These are phyloP conservation scores for Ceratoteleas bidentatus DNA, from an alignment of 1,140 invertebrate species.

Conservation along the genomic window DNA sequence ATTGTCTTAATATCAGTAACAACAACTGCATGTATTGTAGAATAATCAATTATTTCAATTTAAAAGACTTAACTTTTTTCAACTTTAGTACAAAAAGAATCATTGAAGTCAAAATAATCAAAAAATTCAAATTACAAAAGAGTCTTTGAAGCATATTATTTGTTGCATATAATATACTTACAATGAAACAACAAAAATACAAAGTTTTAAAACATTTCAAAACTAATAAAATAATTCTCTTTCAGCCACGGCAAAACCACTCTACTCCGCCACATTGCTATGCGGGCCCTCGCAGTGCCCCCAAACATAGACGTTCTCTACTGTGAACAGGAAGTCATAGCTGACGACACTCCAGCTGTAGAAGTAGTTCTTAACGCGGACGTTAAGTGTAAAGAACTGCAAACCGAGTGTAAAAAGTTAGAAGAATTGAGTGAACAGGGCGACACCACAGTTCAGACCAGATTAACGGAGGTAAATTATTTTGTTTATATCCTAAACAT, in stretches of 20 bases:
- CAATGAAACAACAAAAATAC: no score
- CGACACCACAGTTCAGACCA: conserved; percentile 87
- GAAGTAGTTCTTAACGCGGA: conserved; percentile 96
- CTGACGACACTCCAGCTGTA: conserved; percentile 95
- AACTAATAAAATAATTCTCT: not conserved
- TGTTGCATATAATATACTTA: no score
- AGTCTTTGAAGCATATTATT: no score
- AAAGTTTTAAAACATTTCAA: not conserved
- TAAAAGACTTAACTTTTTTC: no score
- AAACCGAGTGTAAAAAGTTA: conserved; percentile 92
- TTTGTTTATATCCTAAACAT: no score
- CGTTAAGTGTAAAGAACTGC: conserved; percentile 90
- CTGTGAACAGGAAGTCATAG: conserved; percentile 99
- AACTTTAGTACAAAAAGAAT: no score
- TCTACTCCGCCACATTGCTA: conserved; percentile 94
- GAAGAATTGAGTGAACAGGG: conserved; percentile 87
- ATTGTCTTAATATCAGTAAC: no score
- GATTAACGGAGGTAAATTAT: conserved; percentile 89
- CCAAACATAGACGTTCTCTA: conserved; percentile 98
- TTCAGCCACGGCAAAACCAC: conserved; percentile 98
- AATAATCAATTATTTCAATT: no score
- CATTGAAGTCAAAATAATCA: no score
- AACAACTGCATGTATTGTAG: no score
- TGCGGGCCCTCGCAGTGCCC: conserved; percentile 94
- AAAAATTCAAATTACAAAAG: no score